phyloP scores from a whole-genome alignment of 2,797 vertebrate genomes.

The Corythornis leucogaster region DNA sequence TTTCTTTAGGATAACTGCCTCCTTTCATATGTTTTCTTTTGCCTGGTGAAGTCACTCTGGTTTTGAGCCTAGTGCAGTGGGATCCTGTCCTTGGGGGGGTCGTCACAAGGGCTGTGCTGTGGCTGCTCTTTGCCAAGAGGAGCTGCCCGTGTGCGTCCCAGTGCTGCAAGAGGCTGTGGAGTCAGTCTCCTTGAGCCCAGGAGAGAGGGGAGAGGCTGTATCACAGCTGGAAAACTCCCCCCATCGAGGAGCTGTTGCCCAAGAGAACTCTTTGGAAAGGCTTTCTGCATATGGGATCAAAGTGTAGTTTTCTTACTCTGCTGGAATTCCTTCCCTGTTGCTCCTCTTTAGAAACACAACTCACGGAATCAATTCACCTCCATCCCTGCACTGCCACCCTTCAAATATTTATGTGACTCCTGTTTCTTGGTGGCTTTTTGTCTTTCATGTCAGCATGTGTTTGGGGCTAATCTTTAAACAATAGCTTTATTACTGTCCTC shows the following conservation, averaged over 20 bases:
- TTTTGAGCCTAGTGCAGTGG: not conserved
- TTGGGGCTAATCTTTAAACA: slow-evolving; percentile 23
- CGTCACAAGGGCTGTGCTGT: not conserved
- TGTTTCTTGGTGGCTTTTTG: not conserved
- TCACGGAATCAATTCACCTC: not conserved
- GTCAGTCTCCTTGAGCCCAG: not conserved
- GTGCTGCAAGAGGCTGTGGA: not conserved
- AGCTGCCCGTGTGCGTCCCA: not conserved
- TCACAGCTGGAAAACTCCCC: not conserved
- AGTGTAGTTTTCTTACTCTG: not conserved
- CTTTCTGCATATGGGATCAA: not conserved
- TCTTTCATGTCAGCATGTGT: not conserved
- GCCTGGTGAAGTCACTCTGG: not conserved
- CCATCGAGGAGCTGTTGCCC: not conserved
- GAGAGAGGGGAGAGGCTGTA: not conserved
- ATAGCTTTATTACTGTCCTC: not conserved
- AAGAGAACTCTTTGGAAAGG: not conserved
- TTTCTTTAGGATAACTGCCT: not conserved
- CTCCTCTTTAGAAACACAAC: not conserved
- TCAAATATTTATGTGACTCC: not conserved
- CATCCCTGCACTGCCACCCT: not conserved
- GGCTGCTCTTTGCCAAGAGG: not conserved
- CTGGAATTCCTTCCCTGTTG: not conserved
- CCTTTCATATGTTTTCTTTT: not conserved
- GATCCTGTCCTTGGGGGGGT: not conserved